phyloP scores from a whole-genome alignment of 2,888 invertebrate genomes.

The Caenorhabditis panamensis region DNA sequence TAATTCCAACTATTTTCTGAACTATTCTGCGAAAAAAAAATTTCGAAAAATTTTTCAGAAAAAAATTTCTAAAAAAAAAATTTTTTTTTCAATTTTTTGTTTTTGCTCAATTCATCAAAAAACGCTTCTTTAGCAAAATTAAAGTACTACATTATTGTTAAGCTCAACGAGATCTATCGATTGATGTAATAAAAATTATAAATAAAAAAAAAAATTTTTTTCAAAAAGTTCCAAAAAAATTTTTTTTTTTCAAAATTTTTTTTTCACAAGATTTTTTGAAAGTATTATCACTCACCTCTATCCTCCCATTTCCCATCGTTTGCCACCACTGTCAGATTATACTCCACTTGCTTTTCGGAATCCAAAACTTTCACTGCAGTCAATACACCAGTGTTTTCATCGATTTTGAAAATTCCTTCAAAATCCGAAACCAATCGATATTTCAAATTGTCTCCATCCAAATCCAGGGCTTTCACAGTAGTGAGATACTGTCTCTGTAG shows the following conservation, averaged over 20 bases:
- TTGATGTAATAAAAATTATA: too few species aligned
- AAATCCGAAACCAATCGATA: conserved; percentile 82
- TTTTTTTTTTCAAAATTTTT: too few species aligned
- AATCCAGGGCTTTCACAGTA: conserved; percentile 71
- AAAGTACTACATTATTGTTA: too few species aligned
- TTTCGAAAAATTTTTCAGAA: too few species aligned
- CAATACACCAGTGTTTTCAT: conserved; percentile 90
- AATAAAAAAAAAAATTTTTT: neutral
- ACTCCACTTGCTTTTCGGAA: conserved; percentile 87
- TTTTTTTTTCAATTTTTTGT: too few species aligned
- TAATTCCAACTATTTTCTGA: too few species aligned
- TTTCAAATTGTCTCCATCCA: conserved; percentile 36
- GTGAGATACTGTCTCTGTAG: conserved; percentile 66
- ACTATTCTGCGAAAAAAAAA: too few species aligned
- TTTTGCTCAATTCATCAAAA: too few species aligned
- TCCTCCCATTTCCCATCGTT: conserved; percentile 83
- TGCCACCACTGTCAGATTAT: conserved; percentile 66
- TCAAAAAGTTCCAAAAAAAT: neutral
- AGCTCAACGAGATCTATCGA: too few species aligned
- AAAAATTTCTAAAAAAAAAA: too few species aligned
- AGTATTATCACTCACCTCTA: conserved; percentile 14
- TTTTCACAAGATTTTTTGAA: too few species aligned
- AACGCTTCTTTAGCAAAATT: too few species aligned
- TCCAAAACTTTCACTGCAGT: conserved; percentile 91
- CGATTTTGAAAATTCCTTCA: conserved; percentile 86